Conservation (phyloP, 2,113 vertebrate genomes). For the Sturnus vulgaris region DNA sequence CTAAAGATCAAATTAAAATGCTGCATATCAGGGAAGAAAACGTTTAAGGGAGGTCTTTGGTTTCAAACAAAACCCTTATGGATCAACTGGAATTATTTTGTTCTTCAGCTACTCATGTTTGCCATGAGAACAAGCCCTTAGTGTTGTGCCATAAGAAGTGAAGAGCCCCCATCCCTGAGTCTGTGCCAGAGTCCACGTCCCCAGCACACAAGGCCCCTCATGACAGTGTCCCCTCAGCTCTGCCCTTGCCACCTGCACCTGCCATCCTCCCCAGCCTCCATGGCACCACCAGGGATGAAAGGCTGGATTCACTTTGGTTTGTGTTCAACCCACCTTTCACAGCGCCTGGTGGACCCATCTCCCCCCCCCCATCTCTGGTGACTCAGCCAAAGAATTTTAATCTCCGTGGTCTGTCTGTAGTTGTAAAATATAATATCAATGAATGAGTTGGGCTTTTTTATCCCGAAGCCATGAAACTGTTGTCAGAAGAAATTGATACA, state of each 20-base stretch:
- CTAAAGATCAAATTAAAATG: background rate
- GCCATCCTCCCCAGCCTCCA: background rate
- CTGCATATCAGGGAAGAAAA: background rate
- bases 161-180: background rate
- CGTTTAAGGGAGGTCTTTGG: background rate
- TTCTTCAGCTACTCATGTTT: background rate
- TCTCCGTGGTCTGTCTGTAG: background rate
- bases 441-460: slow-evolving; percentile 7
- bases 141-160: background rate
- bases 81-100: background rate
- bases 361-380: background rate
- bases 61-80: background rate
- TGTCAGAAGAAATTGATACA: slow-evolving; percentile 55
- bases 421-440: slow-evolving; percentile 19
- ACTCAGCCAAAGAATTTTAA: slow-evolving; percentile 50
- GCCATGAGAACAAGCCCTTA: background rate
- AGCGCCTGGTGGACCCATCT: fast-evolving
- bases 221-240: background rate
- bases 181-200: background rate
- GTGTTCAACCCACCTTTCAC: background rate
- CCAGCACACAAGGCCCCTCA: fast-evolving
- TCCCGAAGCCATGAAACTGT: slow-evolving; percentile 25
- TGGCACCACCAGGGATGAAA: background rate
- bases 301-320: background rate
- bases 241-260: background rate